phyloP scores from a whole-genome alignment of 2,797 vertebrate genomes.

The Bufotes viridis region DNA sequence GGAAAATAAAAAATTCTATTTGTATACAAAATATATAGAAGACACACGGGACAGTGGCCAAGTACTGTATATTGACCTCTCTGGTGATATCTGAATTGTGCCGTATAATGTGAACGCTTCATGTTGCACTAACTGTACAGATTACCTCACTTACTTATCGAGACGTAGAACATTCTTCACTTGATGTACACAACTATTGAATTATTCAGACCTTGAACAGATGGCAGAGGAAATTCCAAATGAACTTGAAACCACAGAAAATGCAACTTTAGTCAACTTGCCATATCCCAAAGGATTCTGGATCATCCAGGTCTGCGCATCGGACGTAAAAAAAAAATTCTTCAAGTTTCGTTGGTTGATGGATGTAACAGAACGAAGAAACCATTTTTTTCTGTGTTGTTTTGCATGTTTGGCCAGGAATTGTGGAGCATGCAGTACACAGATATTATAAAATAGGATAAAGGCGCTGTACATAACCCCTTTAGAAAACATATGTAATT shows the following conservation, averaged over 20 bases:
- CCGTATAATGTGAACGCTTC: conserved; percentile 7
- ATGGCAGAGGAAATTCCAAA: conserved; percentile 11
- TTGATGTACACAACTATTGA: background rate
- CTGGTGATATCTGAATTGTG: background rate
- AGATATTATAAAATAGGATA: conserved; percentile 14
- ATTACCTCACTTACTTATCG: conserved; percentile 23
- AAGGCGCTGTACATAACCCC: conserved; percentile 6
- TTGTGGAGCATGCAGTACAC: background rate
- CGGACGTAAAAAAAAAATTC: background rate
- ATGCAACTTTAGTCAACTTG: background rate
- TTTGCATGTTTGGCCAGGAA: conserved; percentile 32
- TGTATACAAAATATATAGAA: background rate
- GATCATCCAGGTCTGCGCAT: conserved; percentile 28
- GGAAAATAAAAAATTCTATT: background rate
- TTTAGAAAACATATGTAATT: conserved; percentile 32
- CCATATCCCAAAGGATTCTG: conserved; percentile 16
- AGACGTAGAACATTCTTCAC: conserved; percentile 14
- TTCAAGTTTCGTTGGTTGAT: background rate
- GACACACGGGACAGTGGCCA: background rate
- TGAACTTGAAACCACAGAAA: background rate
- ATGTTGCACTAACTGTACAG: conserved; percentile 54
- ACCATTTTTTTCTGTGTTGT: background rate
- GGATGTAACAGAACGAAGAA: background rate
- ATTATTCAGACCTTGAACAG: conserved; percentile 23
- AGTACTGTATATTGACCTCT: background rate